Evolutionary conservation across 2,113 vertebrate genomes (phyloP), one percentile per base, ranked within the genome.

Genomic region (Hippocampus guttulatus): DNA sequence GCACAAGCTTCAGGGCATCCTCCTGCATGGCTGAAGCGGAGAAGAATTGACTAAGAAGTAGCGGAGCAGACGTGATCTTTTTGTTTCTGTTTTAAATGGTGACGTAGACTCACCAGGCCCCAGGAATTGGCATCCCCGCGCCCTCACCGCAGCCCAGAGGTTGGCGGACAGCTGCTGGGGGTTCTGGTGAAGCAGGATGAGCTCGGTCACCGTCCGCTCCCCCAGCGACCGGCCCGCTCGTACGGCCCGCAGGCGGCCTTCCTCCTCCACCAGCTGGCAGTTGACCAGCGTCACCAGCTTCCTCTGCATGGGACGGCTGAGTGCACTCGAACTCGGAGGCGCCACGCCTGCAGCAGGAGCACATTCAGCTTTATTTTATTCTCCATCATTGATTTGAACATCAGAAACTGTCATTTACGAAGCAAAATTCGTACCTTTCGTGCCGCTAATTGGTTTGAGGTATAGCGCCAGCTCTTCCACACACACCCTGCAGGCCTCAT

Each of bases 111-210:
- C 88, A 98, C 97, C 97, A 77, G 97, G 97, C 61, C 97, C 97
- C 54, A 99, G 94, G 84, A 99, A 99, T 88, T 99, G 97, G 89
- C 97, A 99, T 1, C 96, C 97, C 14, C 97, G 92, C 15, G 97
- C 96, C 73, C 97, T 93, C 63, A 99, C 96, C 0, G 97, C 96
- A 64, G 97, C 96, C 97, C 97, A 98, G 51, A 99, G 94, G 83
- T 98, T 99, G 52, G 97, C 97, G 40, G 97, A 98, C 60, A 99
- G 95, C 68, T 98, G 97, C 85, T 99, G 97, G 65, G 97, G 96
- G 72, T 98, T 99, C 84, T 99, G 97, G 81, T 99, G 97, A 86
- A 98, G 96, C 67, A 99, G 93, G 83, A 99, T 98, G 84, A 99
- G 97, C 82, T 99, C 97, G 0, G 96, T 99, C 54, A 99, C 96